These are phyloP conservation scores for Acronicta leporina DNA, from an alignment of 2,888 invertebrate species.

Conservation along the genomic window DNA sequence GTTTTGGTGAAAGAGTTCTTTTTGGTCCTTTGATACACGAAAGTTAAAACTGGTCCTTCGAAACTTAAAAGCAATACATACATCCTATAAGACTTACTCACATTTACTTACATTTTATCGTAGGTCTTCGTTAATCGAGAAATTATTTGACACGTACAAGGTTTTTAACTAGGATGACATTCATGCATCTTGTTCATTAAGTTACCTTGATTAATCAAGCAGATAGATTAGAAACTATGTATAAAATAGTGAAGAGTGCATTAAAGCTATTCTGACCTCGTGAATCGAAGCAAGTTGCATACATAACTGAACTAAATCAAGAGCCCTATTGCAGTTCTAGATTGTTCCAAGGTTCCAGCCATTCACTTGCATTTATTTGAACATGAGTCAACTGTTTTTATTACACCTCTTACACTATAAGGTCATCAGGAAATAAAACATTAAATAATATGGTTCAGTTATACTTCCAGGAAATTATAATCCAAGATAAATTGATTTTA, in stretches of 20 bases:
- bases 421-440: conserved; percentile 52
- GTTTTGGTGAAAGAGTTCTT: not conserved
- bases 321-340: conserved; percentile 46
- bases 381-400: conserved; percentile 50
- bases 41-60: not conserved
- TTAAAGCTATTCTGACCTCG: conserved; percentile 26
- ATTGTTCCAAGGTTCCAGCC: conserved; percentile 43
- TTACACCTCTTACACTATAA: conserved; percentile 35
- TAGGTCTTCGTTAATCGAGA: too few relatives aligned
- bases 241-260: conserved; percentile 1
- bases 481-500: conserved; percentile 2
- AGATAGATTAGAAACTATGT: not conserved
- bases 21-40: not conserved
- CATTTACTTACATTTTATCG: too few relatives aligned
- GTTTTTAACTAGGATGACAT: too few relatives aligned
- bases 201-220: not conserved
- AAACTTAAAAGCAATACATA: too few relatives aligned
- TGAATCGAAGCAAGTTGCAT: conserved; percentile 2
- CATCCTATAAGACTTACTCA: too few relatives aligned
- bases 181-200: too few relatives aligned
- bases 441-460: conserved; percentile 29
- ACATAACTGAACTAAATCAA: conserved; percentile 28
- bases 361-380: conserved; percentile 48
- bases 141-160: too few relatives aligned
- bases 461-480: conserved; percentile 25